Evolutionary conservation across 1,140 invertebrate genomes (phyloP).

Genomic region (Meteorus sp.): DNA sequence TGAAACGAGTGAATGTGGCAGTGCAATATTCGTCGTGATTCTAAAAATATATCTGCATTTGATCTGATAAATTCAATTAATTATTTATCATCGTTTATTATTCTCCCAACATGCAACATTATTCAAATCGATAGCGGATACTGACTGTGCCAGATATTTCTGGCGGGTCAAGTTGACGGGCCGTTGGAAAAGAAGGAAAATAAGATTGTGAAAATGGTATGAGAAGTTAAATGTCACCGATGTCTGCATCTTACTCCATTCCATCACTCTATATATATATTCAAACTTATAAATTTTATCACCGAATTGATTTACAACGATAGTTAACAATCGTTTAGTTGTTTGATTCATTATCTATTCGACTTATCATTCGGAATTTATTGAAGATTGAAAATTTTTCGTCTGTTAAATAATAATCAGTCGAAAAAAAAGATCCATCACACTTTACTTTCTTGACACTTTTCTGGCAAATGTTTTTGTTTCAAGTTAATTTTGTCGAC

Average conservation of each 20-base stretch:
- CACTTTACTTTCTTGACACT: too few relatives aligned
- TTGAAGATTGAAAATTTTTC: too few relatives aligned
- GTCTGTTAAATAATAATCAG: too few relatives aligned
- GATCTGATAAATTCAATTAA: slow-evolving; percentile 27
- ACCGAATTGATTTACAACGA: background rate
- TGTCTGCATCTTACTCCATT: too few relatives aligned
- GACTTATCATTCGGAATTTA: too few relatives aligned
- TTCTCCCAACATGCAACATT: slow-evolving; percentile 24
- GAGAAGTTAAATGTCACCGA: too few relatives aligned
- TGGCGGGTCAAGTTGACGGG: slow-evolving; percentile 15
- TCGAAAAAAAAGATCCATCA: too few relatives aligned
- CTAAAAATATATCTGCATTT: slow-evolving; percentile 25
- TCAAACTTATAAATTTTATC: slow-evolving; percentile 5
- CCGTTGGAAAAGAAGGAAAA: background rate
- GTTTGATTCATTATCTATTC: too few relatives aligned
- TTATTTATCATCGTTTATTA: slow-evolving; percentile 26
- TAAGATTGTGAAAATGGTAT: background rate
- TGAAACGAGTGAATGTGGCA: slow-evolving; percentile 1
- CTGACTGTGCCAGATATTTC: slow-evolving; percentile 21
- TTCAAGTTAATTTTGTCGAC: slow-evolving; percentile 1
- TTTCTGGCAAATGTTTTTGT: background rate
- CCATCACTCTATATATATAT: background rate
- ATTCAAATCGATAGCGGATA: slow-evolving; percentile 23
- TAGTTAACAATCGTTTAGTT: too few relatives aligned
- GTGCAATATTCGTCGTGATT: slow-evolving; percentile 23